Base-by-base conservation (phyloP, 2,797 vertebrate species). In the Lepus oiostolus region DNA sequence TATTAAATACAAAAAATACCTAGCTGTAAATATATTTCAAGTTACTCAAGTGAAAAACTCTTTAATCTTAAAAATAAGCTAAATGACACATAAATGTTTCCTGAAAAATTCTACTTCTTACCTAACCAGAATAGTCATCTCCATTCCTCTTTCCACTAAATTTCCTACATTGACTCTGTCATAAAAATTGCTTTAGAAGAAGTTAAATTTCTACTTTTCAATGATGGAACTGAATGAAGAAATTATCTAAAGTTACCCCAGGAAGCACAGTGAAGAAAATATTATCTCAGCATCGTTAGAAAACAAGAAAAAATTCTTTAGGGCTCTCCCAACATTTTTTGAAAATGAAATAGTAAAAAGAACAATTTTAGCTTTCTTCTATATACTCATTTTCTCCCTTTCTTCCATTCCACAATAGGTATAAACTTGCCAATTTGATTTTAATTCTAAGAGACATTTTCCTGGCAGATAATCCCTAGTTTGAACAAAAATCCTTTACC, bases 401-500 rank as follows among this genome's bases (percentile, higher is more conserved):
- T 86, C 6, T 87, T 82, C 7, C 26, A 88, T 74, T 75, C 54
- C 84, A 92, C 70, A 77, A 85, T 82, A 84, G 67, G 8, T 91
- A 96, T 52, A 96, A 87, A 96, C 47, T 77, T 92, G 16, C 16
- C 70, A 97, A 94, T 90, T 96, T 96, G 47, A 96, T 95, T 97
- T 97, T 86, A 92, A 94, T 95, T 91, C 77, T 97, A 87, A 91
- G 79, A 95, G 83, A 83, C 71, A 91, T 97, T 97, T 93, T 89
- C 60, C 38, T 96, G 89, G 75, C 72, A 96, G 92, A 95, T 24
- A 97, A 97, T 91, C 58, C 85, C 58, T 62, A 81, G 70, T 92
- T 91, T 85, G n/a, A 88, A 91, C 54, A 96, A 96, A 95, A 88
- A 70, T 0, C 0, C 62, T 96, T 95, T 96, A 93, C 87, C 91